These are phyloP conservation scores for Dryobotodes eremita DNA, from an alignment of 2,888 invertebrate genomes.

Conservation along the genomic window DNA sequence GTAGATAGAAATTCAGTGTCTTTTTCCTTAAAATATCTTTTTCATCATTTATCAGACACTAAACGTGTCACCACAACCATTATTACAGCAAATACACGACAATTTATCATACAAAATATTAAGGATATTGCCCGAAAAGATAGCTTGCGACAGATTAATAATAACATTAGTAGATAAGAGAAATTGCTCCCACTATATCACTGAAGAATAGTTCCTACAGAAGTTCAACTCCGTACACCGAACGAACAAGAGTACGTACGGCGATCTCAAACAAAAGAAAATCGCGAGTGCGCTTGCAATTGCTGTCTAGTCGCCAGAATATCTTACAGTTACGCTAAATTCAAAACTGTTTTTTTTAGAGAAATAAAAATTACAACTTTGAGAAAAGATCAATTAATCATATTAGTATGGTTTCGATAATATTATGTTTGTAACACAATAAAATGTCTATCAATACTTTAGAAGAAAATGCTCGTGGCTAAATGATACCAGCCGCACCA, in stretches of 20 bases:
- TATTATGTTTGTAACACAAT: neutral
- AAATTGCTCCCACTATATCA: slow-evolving; percentile 28
- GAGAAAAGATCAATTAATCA: neutral
- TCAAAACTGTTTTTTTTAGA: neutral
- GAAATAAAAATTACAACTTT: neutral
- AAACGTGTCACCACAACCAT: neutral
- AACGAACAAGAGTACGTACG: neutral
- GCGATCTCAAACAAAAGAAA: neutral
- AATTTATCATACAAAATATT: slow-evolving; percentile 37
- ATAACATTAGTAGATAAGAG: slow-evolving; percentile 52
- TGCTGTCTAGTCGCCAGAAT: neutral
- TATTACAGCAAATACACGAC: slow-evolving; percentile 2
- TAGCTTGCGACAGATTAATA: slow-evolving; percentile 47
- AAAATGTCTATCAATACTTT: neutral
- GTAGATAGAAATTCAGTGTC: neutral
- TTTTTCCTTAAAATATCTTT: neutral
- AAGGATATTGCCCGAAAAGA: slow-evolving; percentile 34
- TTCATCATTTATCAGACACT: slow-evolving; percentile 8
- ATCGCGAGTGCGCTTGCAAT: too few relatives aligned
- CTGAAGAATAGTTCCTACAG: neutral
- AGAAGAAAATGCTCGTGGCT: neutral
- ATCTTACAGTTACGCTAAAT: neutral
- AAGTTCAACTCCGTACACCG: neutral
- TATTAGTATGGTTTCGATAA: neutral
- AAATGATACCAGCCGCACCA: neutral